phyloP scores from a whole-genome alignment of 2,113 vertebrate species.

The Psammodynastes pulverulentus region DNA sequence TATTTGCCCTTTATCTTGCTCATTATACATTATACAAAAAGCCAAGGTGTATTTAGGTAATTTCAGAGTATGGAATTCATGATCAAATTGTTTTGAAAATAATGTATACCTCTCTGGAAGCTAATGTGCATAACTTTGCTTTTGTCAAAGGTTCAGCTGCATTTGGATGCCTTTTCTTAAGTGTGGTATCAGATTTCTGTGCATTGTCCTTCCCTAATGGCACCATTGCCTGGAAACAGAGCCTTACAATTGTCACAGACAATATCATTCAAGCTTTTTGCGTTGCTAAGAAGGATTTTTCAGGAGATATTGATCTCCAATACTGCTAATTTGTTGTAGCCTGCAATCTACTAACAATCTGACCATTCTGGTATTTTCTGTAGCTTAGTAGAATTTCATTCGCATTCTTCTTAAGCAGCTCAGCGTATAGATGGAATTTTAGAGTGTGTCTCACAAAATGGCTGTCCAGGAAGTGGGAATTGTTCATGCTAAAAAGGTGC shows the following conservation, averaged over 20 bases:
- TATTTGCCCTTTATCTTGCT: background rate
- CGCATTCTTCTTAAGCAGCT: background rate
- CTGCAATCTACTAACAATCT: background rate
- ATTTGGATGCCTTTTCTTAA: background rate
- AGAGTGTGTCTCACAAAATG: background rate
- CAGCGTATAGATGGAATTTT: background rate
- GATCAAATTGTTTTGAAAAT: background rate
- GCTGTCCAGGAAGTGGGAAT: background rate
- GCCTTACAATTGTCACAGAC: background rate
- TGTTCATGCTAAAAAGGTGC: no score
- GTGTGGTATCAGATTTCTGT: background rate
- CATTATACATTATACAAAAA: background rate
- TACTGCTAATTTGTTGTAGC: background rate
- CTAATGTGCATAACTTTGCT: background rate
- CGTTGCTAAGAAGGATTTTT: background rate
- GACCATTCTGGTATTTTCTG: background rate
- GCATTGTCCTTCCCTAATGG: background rate
- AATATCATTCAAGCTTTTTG: background rate
- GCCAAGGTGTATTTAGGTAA: background rate
- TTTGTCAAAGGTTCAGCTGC: background rate
- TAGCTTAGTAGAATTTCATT: background rate
- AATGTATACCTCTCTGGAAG: background rate
- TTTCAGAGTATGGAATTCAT: background rate
- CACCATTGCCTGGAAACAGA: background rate
- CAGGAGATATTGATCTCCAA: background rate